phyloP scores from a whole-genome alignment of 1,140 invertebrate genomes.

The Drosophila arawakana region DNA sequence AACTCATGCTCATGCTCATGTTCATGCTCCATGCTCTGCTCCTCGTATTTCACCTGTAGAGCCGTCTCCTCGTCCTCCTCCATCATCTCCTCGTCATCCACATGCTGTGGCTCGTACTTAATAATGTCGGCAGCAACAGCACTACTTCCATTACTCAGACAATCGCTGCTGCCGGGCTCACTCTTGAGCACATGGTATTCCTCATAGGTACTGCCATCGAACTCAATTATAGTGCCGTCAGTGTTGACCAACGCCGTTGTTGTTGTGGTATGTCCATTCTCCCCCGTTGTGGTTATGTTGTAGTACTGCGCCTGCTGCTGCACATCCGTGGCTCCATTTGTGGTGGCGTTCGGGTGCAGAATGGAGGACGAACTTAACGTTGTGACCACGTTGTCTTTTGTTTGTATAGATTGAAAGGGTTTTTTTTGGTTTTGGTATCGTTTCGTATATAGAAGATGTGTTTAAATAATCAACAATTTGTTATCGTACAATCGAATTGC shows the following conservation, averaged over 20 bases:
- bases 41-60: conserved; percentile 72
- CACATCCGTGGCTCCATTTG: conserved; percentile 37
- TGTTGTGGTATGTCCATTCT: conserved; percentile 71
- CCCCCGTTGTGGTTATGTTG: conserved; percentile 75
- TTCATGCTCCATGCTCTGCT: conserved; percentile 64
- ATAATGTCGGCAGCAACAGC: conserved; percentile 75
- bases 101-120: conserved; percentile 76
- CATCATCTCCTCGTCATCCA: conserved; percentile 62
- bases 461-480: conserved; percentile 78
- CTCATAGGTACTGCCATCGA: conserved; percentile 74
- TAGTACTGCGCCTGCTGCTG: conserved; percentile 72
- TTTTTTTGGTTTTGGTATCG: conserved; percentile 70
- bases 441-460: conserved; percentile 75
- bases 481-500: conserved; percentile 54
- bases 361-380: conserved; percentile 84
- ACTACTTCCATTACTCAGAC: conserved; percentile 69
- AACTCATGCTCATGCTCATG: conserved; percentile 60
- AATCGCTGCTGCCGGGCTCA: conserved; percentile 72
- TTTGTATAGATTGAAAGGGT: conserved; percentile 79
- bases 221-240: conserved; percentile 72
- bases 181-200: conserved; percentile 76
- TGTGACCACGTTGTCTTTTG: conserved; percentile 84
- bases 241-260: conserved; percentile 69
- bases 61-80: conserved; percentile 67
- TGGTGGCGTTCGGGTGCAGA: conserved; percentile 74